Evolutionary conservation across 2,888 invertebrate species (phyloP).

Genomic region (Resseliella maxima): DNA sequence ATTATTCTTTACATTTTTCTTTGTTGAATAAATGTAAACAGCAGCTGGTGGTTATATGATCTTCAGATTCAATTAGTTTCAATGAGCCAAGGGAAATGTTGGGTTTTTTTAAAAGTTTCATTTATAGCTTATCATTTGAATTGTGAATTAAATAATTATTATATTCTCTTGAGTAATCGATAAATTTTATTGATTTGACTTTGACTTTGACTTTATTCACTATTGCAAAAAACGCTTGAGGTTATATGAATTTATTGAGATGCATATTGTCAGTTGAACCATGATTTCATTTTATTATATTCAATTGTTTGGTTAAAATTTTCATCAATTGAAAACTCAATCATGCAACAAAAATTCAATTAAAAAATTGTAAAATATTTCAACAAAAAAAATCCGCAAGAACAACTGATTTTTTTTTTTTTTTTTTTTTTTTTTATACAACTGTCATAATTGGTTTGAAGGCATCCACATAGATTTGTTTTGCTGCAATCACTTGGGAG

Average conservation of each 20-base stretch:
- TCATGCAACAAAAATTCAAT: not conserved
- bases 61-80: not conserved
- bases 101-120: not conserved
- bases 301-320: not conserved
- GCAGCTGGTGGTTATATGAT: slow-evolving; percentile 16
- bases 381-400: not conserved
- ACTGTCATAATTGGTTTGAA: not conserved
- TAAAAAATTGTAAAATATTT: not conserved
- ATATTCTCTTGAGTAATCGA: not conserved
- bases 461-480: not conserved
- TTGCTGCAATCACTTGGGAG: not conserved
- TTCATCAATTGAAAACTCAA: not conserved
- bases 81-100: not conserved
- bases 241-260: not conserved
- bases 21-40: not conserved
- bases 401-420: not conserved
- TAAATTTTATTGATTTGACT: too few relatives aligned
- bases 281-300: too few relatives aligned
- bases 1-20: not conserved
- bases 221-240: too few relatives aligned
- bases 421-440: not conserved
- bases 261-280: not conserved
- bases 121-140: not conserved
- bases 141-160: not conserved
- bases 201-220: too few relatives aligned